Evolutionary conservation across 2,113 vertebrate species (phyloP), one percentile per base, ranked within the genome.

Genomic region (Lanius ludovicianus): DNA sequence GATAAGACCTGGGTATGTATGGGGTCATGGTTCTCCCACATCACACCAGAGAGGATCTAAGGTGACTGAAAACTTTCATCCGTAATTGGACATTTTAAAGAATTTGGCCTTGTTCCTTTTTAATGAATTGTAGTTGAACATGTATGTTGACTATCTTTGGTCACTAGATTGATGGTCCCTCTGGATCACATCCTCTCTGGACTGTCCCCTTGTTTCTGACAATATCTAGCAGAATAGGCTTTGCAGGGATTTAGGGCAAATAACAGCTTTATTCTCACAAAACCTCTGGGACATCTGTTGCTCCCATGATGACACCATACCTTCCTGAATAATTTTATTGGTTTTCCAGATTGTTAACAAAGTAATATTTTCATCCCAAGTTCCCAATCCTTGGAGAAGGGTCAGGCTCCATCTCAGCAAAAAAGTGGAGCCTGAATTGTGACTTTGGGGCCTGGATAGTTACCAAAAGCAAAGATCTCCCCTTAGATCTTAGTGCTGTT

Each of bases 41-140:
- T 37, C 0, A 0, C 12, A 22, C 19, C 19, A 69, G n/a, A 19
- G 42, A 90, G 15, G 15, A 49, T 13, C 44, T 46, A 25, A 50
- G 6, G 7, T 49, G 41, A 30, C 64, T 23, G 30, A 28, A 78
- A 31, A 64, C 41, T 46, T 78, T 30, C n/a, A 33, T 31, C 60
- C 20, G 35, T 50, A 55, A 56, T 46, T n/a, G 6, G 15, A n/a
- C 18, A 16, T 64, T 84, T 77, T 63, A 42, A 50, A 69, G 18
- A 49, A 46, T 76, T 88, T 69, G n/a, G 6, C 46, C 46, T 64
- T 56, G 25, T 62, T 42, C 2, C 9, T 65, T 89, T 79, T 44
- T 46, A 59, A 74, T 50, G 64, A 90, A 28, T 23, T 64, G 30
- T 15, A 35, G 31, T 15, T 81, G 35, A 74, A 59, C 39, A 67